Evolutionary conservation across 2,888 invertebrate species (phyloP).

Genomic region (Xanthorhoe spadicearia): DNA sequence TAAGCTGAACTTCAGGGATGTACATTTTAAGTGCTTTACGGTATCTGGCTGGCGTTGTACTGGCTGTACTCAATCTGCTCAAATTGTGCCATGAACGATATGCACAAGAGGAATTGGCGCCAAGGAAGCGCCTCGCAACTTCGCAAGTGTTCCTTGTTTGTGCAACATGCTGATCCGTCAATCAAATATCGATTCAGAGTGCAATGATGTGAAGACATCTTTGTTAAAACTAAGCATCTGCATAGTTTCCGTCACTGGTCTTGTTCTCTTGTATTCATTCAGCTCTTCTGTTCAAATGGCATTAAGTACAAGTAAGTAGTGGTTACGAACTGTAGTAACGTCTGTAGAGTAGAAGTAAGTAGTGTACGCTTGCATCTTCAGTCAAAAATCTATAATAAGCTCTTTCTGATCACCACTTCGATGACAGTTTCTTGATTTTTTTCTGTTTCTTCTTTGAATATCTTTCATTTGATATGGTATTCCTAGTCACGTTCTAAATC

Average conservation of each 20-base stretch:
- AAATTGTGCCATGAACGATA: not conserved
- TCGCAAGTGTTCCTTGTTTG: constrained; percentile 23
- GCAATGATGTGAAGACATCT: constrained; percentile 3
- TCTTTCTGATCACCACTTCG: too few relatives aligned
- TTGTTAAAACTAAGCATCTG: constrained; percentile 10
- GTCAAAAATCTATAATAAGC: too few relatives aligned
- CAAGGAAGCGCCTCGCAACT: constrained; percentile 13
- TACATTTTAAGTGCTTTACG: not conserved
- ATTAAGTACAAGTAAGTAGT: too few relatives aligned
- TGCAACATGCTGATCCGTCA: constrained; percentile 19
- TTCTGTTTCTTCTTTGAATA: too few relatives aligned
- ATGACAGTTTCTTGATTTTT: too few relatives aligned
- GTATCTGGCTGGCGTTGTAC: not conserved
- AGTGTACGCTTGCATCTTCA: too few relatives aligned
- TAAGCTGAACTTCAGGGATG: not conserved
- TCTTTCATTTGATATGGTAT: not conserved
- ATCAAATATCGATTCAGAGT: constrained; percentile 21
- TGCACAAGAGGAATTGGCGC: constrained; percentile 10
- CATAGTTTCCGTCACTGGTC: too few relatives aligned
- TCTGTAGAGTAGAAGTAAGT: too few relatives aligned
- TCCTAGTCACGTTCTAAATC: not conserved
- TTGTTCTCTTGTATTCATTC: too few relatives aligned
- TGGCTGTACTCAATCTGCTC: not conserved
- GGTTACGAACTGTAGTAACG: too few relatives aligned
- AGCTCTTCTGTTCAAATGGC: too few relatives aligned